Evolutionary conservation across 2,113 vertebrate species (phyloP), one percentile per base, ranked within the genome.

Genomic region (Falco punctatus): DNA sequence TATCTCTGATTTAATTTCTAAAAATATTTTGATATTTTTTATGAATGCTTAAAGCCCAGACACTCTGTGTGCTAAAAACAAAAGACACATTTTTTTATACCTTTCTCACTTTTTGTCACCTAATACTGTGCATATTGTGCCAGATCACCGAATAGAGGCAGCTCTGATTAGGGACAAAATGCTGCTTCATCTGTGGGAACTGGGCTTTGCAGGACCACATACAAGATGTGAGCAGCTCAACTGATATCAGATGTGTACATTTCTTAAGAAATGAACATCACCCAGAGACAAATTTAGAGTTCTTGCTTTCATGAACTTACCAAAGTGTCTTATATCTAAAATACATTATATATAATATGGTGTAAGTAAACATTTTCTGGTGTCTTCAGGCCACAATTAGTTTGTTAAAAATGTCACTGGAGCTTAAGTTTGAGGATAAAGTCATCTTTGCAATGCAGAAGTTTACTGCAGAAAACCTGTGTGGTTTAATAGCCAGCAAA

Each of bases 1-100:
- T 88, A 96, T 77, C 46, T 96, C 93, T 77, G 77, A 83, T 97
- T 97, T 94, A 2, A 91, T 95, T 96, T 95, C 22, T 71, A 89
- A 95, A 95, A 96, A 86, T 86, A 90, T 69, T 87, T 89, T 80
- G 11, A 23, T 79, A 73, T 57, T 94, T 97, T 97, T 93, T 48
- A 96, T 94, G 81, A 89, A 79, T 4, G 1, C 90, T 96, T 96
- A 88, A 96, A 97, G 73, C 42, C 64, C 30, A 89, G 80, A 55
- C 65, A 58, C 71, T 97, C 55, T 92, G 21, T 44, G 18, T 83
- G 67, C 84, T 89, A 59, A 77, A 86, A 96, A 9, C 51, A 49
- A 94, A 93, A 69, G 78, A 64, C 28, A 61, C 38, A 38, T 38
- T 38, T 38, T 86, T 85, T 95, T 65, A 80, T 88, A 17, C 21